Conservation (phyloP, 1,140 invertebrate genomes). For the Hermetia illucens region DNA sequence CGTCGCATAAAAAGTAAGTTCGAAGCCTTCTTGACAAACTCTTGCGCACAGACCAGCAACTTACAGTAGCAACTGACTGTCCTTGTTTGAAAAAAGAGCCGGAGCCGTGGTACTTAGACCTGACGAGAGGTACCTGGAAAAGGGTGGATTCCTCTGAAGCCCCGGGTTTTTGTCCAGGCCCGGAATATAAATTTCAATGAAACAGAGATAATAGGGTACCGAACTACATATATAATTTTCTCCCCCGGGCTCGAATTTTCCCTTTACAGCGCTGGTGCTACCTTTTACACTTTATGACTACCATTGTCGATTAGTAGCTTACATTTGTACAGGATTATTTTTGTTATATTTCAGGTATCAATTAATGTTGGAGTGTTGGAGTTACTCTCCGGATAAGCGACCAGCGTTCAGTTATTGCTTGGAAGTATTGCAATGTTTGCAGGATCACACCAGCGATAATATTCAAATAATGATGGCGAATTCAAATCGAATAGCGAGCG, state of each 20-base stretch:
- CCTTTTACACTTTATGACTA: neutral
- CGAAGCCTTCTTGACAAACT: too few species aligned
- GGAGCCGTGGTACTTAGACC: too few species aligned
- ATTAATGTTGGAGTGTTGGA: conserved; percentile 69
- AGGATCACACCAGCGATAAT: conserved; percentile 1
- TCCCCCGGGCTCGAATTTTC: neutral
- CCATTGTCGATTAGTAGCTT: neutral
- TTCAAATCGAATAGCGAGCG: neutral
- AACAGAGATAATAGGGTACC: neutral
- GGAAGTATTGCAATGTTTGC: conserved; percentile 38
- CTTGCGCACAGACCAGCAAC: too few species aligned
- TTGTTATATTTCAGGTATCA: conserved; percentile 44
- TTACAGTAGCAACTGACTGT: too few species aligned
- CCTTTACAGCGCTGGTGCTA: neutral
- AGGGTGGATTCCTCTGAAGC: neutral
- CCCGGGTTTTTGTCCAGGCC: neutral
- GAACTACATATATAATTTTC: neutral
- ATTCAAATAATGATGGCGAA: neutral
- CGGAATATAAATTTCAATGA: neutral
- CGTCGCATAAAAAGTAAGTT: too few species aligned
- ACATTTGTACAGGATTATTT: conserved; percentile 1
- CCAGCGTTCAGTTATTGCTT: conserved; percentile 67
- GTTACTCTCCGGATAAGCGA: conserved; percentile 51
- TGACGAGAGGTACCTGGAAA: too few species aligned
- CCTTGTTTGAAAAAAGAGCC: too few species aligned